A percentile compares a stretch with the other conserved stretches of the same genome.
Evolutionary conservation across 2,113 vertebrate species (phyloP).

Genomic region (Genyomyrus donnyi): DNA sequence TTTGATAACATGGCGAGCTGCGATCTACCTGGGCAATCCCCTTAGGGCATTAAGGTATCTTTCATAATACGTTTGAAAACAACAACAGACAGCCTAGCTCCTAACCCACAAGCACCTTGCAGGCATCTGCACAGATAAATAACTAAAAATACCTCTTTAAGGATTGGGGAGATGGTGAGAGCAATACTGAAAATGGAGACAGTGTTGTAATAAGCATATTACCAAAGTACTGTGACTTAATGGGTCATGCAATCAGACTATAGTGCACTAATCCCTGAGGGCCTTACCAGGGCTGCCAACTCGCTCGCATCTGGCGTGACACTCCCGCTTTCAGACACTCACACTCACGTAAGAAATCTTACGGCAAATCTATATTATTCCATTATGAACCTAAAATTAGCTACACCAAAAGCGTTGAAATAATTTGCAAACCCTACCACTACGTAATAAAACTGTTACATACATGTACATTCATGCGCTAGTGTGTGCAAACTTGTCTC

Average conservation of each 20-base stretch:
- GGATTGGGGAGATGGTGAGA: not conserved
- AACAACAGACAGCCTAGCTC: slow-evolving; percentile 1
- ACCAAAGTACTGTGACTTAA: not conserved
- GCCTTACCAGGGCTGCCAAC: not conserved
- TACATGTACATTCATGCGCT: not conserved
- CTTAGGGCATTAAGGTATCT: not conserved
- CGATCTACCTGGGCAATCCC: not conserved
- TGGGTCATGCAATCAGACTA: not conserved
- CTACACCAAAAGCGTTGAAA: not conserved
- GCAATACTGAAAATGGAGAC: not conserved
- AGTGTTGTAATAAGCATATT: not conserved
- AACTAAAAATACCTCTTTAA: not conserved
- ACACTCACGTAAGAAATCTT: not conserved
- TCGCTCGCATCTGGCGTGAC: not conserved
- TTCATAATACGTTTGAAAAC: slow-evolving; percentile 6
- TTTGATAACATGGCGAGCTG: not conserved
- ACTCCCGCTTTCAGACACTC: too few species aligned
- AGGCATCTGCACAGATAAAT: not conserved
- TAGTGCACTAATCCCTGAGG: not conserved
- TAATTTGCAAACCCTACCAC: not conserved
- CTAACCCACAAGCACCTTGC: not conserved
- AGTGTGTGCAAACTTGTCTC: not conserved
- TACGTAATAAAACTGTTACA: not conserved
- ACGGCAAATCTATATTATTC: not conserved
- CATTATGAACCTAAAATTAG: not conserved